These are phyloP conservation scores for Drosophila mayaguana DNA, from an alignment of 2,888 invertebrate species.

Conservation along the genomic window DNA sequence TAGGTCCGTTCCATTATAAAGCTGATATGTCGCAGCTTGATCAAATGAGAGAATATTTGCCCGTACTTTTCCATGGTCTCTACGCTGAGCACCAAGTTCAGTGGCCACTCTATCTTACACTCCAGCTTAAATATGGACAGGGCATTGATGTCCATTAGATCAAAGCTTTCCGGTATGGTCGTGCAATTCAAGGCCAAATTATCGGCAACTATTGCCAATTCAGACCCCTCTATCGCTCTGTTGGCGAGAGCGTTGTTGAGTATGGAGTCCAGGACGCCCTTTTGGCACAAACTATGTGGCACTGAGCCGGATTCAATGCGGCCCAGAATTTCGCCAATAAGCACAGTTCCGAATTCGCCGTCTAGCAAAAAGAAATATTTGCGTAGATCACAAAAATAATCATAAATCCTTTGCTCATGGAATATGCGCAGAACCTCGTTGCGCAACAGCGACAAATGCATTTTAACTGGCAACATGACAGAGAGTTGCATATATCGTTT, in stretches of 20 bases:
- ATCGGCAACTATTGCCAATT: constrained; percentile 69
- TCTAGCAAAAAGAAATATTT: constrained; percentile 92
- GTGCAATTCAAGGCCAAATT: constrained; percentile 87
- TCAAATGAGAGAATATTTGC: constrained; percentile 90
- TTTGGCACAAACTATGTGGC: constrained; percentile 89
- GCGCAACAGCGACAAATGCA: constrained; percentile 90
- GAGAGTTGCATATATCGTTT: constrained; percentile 88
- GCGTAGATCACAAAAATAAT: constrained; percentile 90
- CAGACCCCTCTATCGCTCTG: constrained; percentile 87
- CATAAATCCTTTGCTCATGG: constrained; percentile 87
- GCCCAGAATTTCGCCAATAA: constrained; percentile 89
- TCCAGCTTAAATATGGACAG: constrained; percentile 89
- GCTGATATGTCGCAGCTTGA: constrained; percentile 91
- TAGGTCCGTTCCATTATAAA: constrained; percentile 91
- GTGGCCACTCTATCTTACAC: constrained; percentile 91
- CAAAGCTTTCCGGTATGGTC: constrained; percentile 88
- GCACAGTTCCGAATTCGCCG: constrained; percentile 91
- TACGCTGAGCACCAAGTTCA: constrained; percentile 91
- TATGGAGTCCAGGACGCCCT: constrained; percentile 89
- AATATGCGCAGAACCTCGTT: constrained; percentile 90
- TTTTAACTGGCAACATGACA: constrained; percentile 89
- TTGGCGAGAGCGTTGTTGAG: constrained; percentile 89
- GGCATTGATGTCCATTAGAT: constrained; percentile 89
- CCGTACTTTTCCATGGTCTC: constrained; percentile 90
- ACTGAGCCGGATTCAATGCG: constrained; percentile 88